Base-by-base conservation (phyloP, 2,113 vertebrate genomes). In the Amblyopsis rosae region DNA sequence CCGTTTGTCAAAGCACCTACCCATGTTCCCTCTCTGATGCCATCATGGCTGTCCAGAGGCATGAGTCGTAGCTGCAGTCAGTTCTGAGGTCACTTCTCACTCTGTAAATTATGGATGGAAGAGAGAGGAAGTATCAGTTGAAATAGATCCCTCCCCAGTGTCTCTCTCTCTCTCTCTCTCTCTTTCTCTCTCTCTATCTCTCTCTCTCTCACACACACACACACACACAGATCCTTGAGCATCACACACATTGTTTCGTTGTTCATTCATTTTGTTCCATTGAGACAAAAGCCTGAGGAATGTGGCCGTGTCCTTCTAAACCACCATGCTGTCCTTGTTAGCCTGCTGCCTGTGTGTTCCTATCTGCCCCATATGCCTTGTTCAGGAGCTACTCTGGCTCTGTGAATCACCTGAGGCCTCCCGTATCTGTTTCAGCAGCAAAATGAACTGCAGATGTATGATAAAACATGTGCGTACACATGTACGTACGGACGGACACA, bases 91-190 rank as follows among this genome's bases (percentile, higher is more conserved):
- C 82, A 89, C 85, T 89, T 87, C 80, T 84, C 79, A 75, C 69
- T n/a, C 15, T 72, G 69, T 91, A 61, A 90, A 90, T 90, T 84
- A 91, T 91, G 80, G 69, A 91, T 90, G 88, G 87, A 76, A n/a
- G 19, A 9, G 69, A 78, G 64, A 80, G 74, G 73, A 84, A 77
- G 77, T 77, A 75, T 68, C 75, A 78, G 58, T 62, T 66, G 85
- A 83, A 90, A 88, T 70, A 81, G 82, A 91, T 90, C 83, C 80
- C 64, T 89, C 86, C 86, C 86, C 9, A 79, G 77, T 74, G 87
- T 26, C 26, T 2, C 26, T 26, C 26, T 19, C 19, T 19, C 19
- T 19, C 19, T 26, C 26, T 26, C 26, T 26, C 26, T 26, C 19
- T 26, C 19, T 26, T 2, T 26, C 19, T 26, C 19, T 19, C 19